A percentile compares a stretch with the other conserved stretches of the same genome.
Conservation (phyloP, 2,888 invertebrate genomes). For the Philereme transversata region DNA sequence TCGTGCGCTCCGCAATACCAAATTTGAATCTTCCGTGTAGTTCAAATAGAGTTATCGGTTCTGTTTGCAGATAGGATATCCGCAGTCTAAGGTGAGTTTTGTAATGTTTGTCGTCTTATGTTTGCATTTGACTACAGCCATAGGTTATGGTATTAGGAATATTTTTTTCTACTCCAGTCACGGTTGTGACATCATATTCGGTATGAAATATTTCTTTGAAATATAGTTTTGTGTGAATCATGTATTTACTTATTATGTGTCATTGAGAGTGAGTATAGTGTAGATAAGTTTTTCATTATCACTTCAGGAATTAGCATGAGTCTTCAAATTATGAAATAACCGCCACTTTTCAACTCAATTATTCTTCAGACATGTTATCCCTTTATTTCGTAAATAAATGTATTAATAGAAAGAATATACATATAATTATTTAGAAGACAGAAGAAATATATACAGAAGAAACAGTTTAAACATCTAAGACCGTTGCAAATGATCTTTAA, state of each 20-base stretch:
- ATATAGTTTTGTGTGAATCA: slow-evolving; percentile 41
- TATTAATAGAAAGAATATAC: too few relatives aligned
- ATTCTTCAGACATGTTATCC: too few relatives aligned
- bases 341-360: too few relatives aligned
- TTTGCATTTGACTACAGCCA: slow-evolving; percentile 65
- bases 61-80: slow-evolving; percentile 72
- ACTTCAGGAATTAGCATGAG: neutral
- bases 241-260: slow-evolving; percentile 41
- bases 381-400: too few relatives aligned
- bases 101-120: slow-evolving; percentile 56
- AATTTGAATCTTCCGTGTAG: slow-evolving; percentile 56
- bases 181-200: slow-evolving; percentile 49
- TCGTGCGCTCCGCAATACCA: slow-evolving; percentile 49
- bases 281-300: slow-evolving; percentile 22
- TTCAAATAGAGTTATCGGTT: slow-evolving; percentile 73
- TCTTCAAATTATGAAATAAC: neutral
- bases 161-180: slow-evolving; percentile 42
- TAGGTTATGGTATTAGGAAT: slow-evolving; percentile 46
- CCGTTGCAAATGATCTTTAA: too few relatives aligned
- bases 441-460: too few relatives aligned
- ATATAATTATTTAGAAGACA: too few relatives aligned
- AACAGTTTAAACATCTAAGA: too few relatives aligned
- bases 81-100: slow-evolving; percentile 63
- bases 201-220: slow-evolving; percentile 41
- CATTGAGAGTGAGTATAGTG: slow-evolving; percentile 27